Evolutionary conservation across 2,113 vertebrate species (phyloP), one percentile per base, ranked within the genome.

Genomic region (Tor tambroides): DNA sequence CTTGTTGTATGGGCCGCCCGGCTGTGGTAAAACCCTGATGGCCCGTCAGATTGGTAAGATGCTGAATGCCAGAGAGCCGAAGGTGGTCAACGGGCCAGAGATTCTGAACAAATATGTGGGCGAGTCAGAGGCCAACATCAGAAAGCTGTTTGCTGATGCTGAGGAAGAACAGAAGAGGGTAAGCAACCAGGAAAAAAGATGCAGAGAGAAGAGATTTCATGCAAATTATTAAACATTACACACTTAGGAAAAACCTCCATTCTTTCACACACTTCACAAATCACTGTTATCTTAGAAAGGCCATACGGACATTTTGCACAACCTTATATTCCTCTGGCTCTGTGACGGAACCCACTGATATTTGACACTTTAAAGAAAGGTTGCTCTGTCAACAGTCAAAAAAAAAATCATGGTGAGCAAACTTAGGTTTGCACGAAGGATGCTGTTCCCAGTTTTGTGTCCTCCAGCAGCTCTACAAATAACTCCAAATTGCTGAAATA

Each of bases 71-170:
- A 96, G 98, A 41, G 98, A 99, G 89, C 98, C 98, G 0, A 99
- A 99, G 92, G 95, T 99, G 67, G 98, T 99, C 91, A 99, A 99
- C 0, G 98, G 98, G 9, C 98, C 98, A 0, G 98, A 99, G 91
- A 97, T 99, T 85, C 97, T 99, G 90, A 99, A 99, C 92, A 99
- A 99, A 75, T 99, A 98, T 0, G 98, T 99, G 26, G 98, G 98
- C 0, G 98, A 99, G 91, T 99, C 98, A 0, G 98, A 99, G 91
- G 98, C 98, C 67, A 99, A 99, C 94, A 95, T 99, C 92, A 94
- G 98, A 82, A 99, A 99, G 91, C 96, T 99, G 89, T 99, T 99
- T 78, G 98, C 97, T 80, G 98, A 99, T 83, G 98, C 98, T 2
- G 98, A 99, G 89, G 98, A 99, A 0, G 98, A 99, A 49, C 98